phyloP scores from a whole-genome alignment of 2,888 invertebrate genomes.

The Hirtodrosophila trivittata region DNA sequence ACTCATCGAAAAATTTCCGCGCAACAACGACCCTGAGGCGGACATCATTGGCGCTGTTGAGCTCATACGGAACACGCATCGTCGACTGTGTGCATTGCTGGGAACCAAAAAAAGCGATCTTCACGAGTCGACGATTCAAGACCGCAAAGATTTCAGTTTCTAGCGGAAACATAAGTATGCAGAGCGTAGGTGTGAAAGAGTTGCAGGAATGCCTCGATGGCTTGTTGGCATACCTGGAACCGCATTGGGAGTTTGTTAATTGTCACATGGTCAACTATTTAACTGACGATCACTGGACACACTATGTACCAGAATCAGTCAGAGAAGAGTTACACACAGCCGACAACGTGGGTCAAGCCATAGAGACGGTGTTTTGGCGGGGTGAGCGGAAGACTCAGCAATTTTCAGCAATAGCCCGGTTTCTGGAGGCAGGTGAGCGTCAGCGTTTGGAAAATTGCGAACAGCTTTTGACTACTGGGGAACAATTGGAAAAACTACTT shows the following conservation, averaged over 20 bases:
- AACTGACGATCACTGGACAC: slow-evolving; percentile 87
- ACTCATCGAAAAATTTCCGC: slow-evolving; percentile 88
- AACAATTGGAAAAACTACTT: slow-evolving; percentile 77
- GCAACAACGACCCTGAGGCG: slow-evolving; percentile 86
- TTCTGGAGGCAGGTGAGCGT: slow-evolving; percentile 53
- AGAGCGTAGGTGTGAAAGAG: slow-evolving; percentile 40
- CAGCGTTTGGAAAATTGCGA: slow-evolving; percentile 57
- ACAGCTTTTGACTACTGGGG: slow-evolving; percentile 73
- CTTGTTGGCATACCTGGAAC: slow-evolving; percentile 86
- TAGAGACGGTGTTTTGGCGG: slow-evolving; percentile 85
- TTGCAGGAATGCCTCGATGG: slow-evolving; percentile 84
- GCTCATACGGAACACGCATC: slow-evolving; percentile 88
- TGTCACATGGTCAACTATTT: slow-evolving; percentile 92
- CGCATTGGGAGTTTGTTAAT: slow-evolving; percentile 87
- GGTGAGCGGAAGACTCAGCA: neutral
- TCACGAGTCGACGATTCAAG: slow-evolving; percentile 1
- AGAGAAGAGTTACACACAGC: slow-evolving; percentile 84
- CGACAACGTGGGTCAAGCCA: slow-evolving; percentile 83
- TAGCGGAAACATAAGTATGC: slow-evolving; percentile 50
- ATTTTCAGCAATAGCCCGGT: slow-evolving; percentile 55
- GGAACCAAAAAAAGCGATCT: slow-evolving; percentile 44
- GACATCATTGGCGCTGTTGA: slow-evolving; percentile 88
- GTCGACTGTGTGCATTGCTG: slow-evolving; percentile 88
- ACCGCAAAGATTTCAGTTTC: slow-evolving; percentile 72
- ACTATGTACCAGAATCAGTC: slow-evolving; percentile 85